Evolutionary conservation across 2,797 vertebrate species (phyloP).

Genomic region (Parambassis ranga): DNA sequence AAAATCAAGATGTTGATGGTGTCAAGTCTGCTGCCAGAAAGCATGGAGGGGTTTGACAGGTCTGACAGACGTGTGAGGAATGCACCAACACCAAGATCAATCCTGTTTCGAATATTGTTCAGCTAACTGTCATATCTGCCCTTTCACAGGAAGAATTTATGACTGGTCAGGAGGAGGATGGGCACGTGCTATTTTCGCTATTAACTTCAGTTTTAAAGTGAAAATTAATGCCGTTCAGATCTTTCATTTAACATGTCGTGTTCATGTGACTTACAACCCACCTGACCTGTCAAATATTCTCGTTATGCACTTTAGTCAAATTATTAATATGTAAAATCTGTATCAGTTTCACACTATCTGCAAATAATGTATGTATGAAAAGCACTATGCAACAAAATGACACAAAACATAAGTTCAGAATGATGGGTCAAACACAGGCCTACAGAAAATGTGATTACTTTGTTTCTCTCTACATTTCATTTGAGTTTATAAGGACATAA

Average conservation of each 20-base stretch:
- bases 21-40: constrained; percentile 63
- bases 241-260: constrained; percentile 22
- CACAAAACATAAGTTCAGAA: constrained; percentile 8
- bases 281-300: constrained; percentile 5
- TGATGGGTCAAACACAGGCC: constrained; percentile 1
- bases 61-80: constrained; percentile 74
- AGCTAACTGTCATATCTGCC: constrained; percentile 72
- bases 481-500: too few relatives aligned
- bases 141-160: constrained; percentile 70
- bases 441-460: constrained; percentile 44
- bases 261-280: background rate
- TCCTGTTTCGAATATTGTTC: constrained; percentile 66
- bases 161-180: constrained; percentile 45
- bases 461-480: constrained; percentile 21
- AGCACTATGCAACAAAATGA: constrained; percentile 9
- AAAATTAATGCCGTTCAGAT: constrained; percentile 38
- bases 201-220: constrained; percentile 38
- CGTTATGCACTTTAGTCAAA: background rate
- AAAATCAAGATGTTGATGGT: constrained; percentile 76
- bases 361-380: constrained; percentile 9
- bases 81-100: constrained; percentile 72
- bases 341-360: background rate
- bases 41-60: constrained; percentile 66
- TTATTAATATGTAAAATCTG: background rate
- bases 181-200: constrained; percentile 50